Conservation (phyloP, 2,113 vertebrate genomes). For the Menidia beryllina region DNA sequence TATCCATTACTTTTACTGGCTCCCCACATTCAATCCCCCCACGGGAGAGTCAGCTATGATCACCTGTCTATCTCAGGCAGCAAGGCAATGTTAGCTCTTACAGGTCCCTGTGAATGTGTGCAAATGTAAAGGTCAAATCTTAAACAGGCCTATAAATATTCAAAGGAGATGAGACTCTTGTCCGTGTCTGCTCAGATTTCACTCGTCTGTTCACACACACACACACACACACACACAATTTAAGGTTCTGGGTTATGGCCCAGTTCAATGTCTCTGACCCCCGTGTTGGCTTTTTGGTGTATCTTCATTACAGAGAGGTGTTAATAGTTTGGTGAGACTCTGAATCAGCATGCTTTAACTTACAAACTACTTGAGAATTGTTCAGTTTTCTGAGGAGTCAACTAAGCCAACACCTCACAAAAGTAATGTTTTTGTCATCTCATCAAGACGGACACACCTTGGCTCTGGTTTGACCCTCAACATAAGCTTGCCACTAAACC, state of each 20-base stretch:
- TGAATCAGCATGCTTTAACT: conserved; percentile 27
- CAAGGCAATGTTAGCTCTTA: conserved; percentile 31
- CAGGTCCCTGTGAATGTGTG: conserved; percentile 2
- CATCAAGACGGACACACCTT: conserved; percentile 30
- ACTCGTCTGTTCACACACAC: conserved; percentile 13
- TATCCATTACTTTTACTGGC: conserved; percentile 20
- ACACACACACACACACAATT: conserved; percentile 17
- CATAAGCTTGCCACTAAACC: conserved; percentile 10
- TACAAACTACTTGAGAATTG: conserved; percentile 22
- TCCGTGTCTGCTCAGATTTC: conserved; percentile 58
- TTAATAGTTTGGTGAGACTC: conserved; percentile 61
- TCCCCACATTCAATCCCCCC: conserved; percentile 40
- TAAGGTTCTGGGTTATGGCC: conserved; percentile 39
- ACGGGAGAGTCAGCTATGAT: conserved; percentile 31
- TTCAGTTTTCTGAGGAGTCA: conserved; percentile 31
- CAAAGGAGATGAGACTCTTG: conserved; percentile 55
- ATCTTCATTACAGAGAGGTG: conserved; percentile 60
- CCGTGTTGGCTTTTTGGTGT: conserved; percentile 38
- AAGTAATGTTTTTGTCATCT: conserved; percentile 16
- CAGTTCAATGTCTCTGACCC: conserved; percentile 32
- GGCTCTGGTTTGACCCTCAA: not conserved
- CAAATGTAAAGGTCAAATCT: conserved; percentile 68
- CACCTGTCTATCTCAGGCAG: conserved; percentile 55
- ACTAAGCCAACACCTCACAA: conserved; percentile 27
- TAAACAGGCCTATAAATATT: conserved; percentile 71